Evolutionary conservation across 2,113 vertebrate species (phyloP).

Genomic region (Rutilus rutilus): DNA sequence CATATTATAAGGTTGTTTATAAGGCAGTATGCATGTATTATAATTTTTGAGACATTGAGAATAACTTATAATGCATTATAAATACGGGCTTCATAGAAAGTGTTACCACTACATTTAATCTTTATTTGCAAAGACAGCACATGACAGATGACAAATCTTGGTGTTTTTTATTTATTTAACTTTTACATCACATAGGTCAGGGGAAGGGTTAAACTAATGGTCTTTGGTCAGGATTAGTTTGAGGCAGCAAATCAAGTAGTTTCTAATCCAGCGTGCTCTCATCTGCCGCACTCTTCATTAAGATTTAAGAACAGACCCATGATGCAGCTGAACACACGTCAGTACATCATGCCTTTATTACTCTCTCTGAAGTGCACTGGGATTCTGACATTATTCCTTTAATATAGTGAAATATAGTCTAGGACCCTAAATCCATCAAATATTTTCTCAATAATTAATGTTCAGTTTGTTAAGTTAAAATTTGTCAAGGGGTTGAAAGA

Average conservation of each 20-base stretch:
- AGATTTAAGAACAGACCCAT: slow-evolving; percentile 1
- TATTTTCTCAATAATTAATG: too few relatives aligned
- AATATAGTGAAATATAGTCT: neutral
- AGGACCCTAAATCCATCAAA: neutral
- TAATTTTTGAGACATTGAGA: too few relatives aligned
- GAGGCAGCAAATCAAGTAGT: slow-evolving; percentile 2
- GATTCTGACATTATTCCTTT: neutral
- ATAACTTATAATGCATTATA: too few relatives aligned
- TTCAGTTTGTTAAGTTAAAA: too few relatives aligned
- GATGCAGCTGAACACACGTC: neutral
- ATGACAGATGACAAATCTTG: neutral
- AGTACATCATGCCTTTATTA: neutral
- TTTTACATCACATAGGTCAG: slow-evolving; percentile 34
- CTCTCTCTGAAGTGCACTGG: neutral
- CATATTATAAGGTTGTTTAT: too few relatives aligned
- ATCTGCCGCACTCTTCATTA: slow-evolving; percentile 38
- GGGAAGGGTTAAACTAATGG: neutral
- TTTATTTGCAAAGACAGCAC: neutral
- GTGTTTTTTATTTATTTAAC: slow-evolving; percentile 35
- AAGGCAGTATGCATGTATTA: too few relatives aligned
- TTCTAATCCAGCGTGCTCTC: slow-evolving; percentile 5
- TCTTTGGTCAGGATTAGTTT: slow-evolving; percentile 27
- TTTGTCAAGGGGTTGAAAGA: too few relatives aligned
- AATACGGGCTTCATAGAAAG: too few relatives aligned
- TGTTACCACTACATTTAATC: too few relatives aligned